These are phyloP conservation scores for Acanthornis magna DNA, from an alignment of 2,797 vertebrate species.

Conservation along the genomic window DNA sequence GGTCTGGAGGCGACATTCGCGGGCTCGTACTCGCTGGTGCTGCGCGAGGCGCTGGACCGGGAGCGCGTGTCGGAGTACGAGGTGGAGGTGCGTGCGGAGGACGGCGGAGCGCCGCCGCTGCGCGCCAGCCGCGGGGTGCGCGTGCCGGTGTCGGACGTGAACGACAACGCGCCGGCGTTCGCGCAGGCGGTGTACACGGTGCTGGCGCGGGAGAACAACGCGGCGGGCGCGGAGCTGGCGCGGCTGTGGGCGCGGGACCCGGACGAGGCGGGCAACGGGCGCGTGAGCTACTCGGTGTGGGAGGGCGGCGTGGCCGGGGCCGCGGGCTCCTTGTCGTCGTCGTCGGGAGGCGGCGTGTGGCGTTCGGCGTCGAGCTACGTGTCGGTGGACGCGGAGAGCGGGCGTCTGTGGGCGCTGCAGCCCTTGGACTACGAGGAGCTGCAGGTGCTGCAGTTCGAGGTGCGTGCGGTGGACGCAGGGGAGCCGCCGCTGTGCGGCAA, in stretches of 20 bases:
- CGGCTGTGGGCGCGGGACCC: constrained; percentile 41
- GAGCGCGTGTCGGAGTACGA: constrained; percentile 51
- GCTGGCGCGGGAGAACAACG: constrained; percentile 64
- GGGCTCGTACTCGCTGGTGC: constrained; percentile 73
- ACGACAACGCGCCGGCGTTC: constrained; percentile 85
- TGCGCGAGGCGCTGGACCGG: constrained; percentile 69
- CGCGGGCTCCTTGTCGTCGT: too few relatives aligned
- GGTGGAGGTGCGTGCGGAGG: constrained; percentile 14
- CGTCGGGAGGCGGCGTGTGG: too few relatives aligned
- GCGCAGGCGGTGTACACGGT: constrained; percentile 47
- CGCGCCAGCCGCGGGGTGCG: constrained; percentile 79
- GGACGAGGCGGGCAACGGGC: neutral
- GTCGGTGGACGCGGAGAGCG: neutral
- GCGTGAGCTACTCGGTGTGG: neutral
- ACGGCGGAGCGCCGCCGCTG: neutral
- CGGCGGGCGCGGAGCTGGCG: constrained; percentile 57
- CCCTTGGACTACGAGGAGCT: neutral
- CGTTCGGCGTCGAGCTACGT: neutral
- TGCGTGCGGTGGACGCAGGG: constrained; percentile 48
- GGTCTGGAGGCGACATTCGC: constrained; percentile 55
- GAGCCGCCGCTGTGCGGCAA: constrained; percentile 33
- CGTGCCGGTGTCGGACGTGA: constrained; percentile 86
- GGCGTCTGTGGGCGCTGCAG: neutral
- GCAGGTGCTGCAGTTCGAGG: neutral
- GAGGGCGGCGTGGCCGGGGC: neutral